Percentiles rank a stretch among this genome's conserved stretches.
Evolutionary conservation across 2,888 invertebrate species (phyloP).

Genomic region (Netelia virgata): DNA sequence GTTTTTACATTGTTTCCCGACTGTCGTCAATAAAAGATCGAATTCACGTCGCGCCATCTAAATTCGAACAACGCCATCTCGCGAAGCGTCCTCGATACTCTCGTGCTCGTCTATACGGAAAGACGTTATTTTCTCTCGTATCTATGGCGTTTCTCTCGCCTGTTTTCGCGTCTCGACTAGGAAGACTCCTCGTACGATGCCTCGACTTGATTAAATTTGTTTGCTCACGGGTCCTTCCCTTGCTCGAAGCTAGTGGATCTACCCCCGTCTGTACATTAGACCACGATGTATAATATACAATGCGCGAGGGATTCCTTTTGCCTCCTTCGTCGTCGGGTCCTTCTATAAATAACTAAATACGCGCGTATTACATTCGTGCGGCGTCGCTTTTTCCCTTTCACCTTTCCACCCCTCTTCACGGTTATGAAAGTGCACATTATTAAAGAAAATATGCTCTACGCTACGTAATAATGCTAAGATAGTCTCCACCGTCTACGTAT

Average conservation of each 20-base stretch:
- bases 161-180: conserved; percentile 9
- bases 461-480: conserved; percentile 46
- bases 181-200: conserved; percentile 31
- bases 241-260: conserved; percentile 20
- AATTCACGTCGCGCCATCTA: conserved; percentile 17
- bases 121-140: conserved; percentile 22
- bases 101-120: background rate
- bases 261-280: background rate
- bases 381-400: background rate
- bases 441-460: conserved; percentile 53
- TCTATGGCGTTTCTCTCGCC: conserved; percentile 11
- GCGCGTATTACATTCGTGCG: background rate
- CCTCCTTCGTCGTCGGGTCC: background rate
- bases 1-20: conserved; percentile 47
- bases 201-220: conserved; percentile 73
- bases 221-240: conserved; percentile 60
- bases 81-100: conserved; percentile 12
- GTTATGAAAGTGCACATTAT: conserved; percentile 49
- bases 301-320: background rate
- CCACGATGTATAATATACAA: background rate
- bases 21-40: background rate
- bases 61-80: background rate
- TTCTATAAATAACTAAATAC: background rate
- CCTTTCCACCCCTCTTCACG: background rate
- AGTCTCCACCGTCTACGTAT: conserved; percentile 5